Conservation (phyloP, 1,140 invertebrate genomes). For the Caenorhabditis remanei region DNA sequence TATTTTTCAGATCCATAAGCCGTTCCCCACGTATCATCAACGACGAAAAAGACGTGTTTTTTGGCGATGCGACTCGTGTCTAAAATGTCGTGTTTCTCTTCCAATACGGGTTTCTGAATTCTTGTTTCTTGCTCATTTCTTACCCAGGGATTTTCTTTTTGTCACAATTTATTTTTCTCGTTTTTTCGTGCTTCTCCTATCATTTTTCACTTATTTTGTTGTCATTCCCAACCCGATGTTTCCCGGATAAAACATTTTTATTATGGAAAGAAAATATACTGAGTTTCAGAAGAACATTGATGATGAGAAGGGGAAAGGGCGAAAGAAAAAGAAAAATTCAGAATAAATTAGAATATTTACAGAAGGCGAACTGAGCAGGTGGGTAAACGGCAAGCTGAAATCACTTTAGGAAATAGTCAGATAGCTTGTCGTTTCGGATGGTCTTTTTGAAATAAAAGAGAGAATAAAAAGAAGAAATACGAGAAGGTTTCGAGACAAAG, state of each 20-base stretch:
- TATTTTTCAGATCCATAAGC: conserved; percentile 56
- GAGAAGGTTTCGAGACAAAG: neutral
- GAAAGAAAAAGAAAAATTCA: neutral
- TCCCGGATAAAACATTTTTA: neutral
- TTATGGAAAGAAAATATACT: neutral
- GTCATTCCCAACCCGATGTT: conserved; percentile 15
- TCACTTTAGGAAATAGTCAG: conserved; percentile 32
- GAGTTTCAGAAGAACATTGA: too few species aligned
- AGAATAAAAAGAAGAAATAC: neutral
- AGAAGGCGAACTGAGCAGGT: conserved; percentile 55
- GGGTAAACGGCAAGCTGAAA: conserved; percentile 53
- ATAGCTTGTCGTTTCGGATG: conserved; percentile 37
- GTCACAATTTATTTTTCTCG: neutral
- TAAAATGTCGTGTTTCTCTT: neutral
- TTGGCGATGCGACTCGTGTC: conserved; percentile 45
- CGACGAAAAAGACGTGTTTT: conserved; percentile 47
- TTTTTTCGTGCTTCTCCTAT: neutral
- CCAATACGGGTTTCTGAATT: too few species aligned
- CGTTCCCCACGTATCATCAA: conserved; percentile 49
- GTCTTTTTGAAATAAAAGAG: neutral
- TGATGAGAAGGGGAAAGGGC: too few species aligned
- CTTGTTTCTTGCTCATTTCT: neutral
- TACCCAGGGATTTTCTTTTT: conserved; percentile 12
- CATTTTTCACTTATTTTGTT: conserved; percentile 13
- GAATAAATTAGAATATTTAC: conserved; percentile 19